These are phyloP conservation scores for Eueides isabella DNA, from an alignment of 1,140 invertebrate genomes.

Conservation along the genomic window DNA sequence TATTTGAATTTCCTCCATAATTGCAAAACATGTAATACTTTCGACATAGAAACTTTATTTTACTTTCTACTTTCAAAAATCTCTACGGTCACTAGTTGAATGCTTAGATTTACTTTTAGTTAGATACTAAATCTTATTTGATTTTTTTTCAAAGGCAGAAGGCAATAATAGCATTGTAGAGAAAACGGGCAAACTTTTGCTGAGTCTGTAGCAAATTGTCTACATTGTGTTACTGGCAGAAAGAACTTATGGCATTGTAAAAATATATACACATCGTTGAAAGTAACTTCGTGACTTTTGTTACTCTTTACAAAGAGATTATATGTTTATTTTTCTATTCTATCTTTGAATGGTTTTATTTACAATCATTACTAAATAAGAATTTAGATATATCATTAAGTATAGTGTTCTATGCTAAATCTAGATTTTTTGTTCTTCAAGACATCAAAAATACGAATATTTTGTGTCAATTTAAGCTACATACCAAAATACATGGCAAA, in stretches of 20 bases:
- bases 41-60: no score
- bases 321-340: background rate
- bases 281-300: background rate
- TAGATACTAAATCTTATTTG: constrained; percentile 17
- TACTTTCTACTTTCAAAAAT: no score
- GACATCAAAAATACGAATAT: no score
- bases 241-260: constrained; percentile 15
- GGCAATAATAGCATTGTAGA: constrained; percentile 23
- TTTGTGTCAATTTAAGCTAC: no score
- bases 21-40: no score
- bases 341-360: background rate
- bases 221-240: constrained; percentile 27
- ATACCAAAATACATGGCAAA: no score
- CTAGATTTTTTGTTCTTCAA: no score
- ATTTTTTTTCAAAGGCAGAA: constrained; percentile 9
- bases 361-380: no score
- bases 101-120: constrained; percentile 4
- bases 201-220: constrained; percentile 22
- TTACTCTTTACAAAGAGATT: background rate
- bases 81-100: background rate
- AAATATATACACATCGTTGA: constrained; percentile 13
- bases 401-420: no score
- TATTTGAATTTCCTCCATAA: no score
- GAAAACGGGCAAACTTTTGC: constrained; percentile 22
- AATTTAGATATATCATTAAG: no score